Evolutionary conservation across 1,140 invertebrate species (phyloP).

Genomic region (Drosophila funebris): DNA sequence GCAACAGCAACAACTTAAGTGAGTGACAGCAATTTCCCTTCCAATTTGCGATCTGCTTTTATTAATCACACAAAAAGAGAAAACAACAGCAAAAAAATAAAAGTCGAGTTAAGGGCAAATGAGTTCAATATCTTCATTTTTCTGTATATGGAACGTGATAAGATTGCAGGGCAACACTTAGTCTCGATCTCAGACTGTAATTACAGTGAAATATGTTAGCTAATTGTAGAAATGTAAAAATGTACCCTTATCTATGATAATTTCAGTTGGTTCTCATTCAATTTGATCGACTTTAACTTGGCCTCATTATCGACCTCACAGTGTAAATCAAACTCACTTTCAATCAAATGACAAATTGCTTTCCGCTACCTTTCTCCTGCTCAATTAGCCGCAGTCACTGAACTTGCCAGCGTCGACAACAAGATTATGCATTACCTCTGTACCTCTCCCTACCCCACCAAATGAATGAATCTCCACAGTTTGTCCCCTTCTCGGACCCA

Average conservation of each 20-base stretch:
- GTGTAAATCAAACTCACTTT: conserved; percentile 72
- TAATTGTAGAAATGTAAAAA: conserved; percentile 3
- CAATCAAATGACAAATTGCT: conserved; percentile 76
- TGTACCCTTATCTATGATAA: neutral
- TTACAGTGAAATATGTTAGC: neutral
- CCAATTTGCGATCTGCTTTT: conserved; percentile 72
- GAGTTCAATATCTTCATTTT: conserved; percentile 25
- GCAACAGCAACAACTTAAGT: conserved; percentile 41
- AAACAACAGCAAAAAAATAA: conserved; percentile 16
- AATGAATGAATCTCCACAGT: neutral
- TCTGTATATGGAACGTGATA: neutral
- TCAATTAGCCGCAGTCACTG: conserved; percentile 72
- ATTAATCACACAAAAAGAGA: conserved; percentile 57
- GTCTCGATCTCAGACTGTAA: neutral
- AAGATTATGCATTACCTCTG: conserved; percentile 52
- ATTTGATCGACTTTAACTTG: neutral
- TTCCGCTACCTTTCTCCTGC: conserved; percentile 72
- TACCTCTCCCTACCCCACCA: neutral
- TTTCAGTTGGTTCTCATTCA: neutral
- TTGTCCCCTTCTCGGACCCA: neutral
- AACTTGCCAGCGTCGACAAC: conserved; percentile 47
- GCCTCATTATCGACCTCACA: conserved; percentile 35
- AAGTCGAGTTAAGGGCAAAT: conserved; percentile 20
- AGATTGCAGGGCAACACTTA: neutral
- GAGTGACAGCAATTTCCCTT: conserved; percentile 79